Evolutionary conservation across 2,888 invertebrate species (phyloP).

Genomic region (Hedychridium roseum): DNA sequence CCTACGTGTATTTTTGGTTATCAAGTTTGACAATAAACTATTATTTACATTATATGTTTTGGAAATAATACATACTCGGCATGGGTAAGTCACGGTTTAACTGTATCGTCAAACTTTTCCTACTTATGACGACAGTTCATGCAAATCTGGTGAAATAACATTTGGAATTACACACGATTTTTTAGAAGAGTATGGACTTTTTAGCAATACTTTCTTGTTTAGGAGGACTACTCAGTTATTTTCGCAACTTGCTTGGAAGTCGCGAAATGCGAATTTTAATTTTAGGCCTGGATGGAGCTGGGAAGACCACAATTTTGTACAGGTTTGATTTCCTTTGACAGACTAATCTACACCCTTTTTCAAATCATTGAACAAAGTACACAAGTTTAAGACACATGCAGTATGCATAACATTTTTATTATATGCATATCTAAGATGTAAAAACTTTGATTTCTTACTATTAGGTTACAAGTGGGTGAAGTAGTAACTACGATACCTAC

Average conservation of each 20-base stretch:
- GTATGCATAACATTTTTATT: conserved; percentile 3
- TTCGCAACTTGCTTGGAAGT: conserved; percentile 92
- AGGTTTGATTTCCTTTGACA: conserved; percentile 63
- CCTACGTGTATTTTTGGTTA: conserved; percentile 28
- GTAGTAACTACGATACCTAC: conserved; percentile 98
- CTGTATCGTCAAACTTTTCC: neutral
- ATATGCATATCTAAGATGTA: conserved; percentile 4
- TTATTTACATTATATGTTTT: conserved; percentile 43
- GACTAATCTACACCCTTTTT: conserved; percentile 4
- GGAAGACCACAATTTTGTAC: conserved; percentile 98
- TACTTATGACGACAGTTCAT: neutral
- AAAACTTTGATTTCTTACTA: too few relatives aligned
- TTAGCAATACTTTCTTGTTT: too few relatives aligned
- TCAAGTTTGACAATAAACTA: conserved; percentile 40
- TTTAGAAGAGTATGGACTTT: too few relatives aligned
- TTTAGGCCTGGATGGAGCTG: conserved; percentile 97
- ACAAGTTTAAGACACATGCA: too few relatives aligned
- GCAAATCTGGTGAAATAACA: conserved; percentile 1
- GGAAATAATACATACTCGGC: conserved; percentile 36
- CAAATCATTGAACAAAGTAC: too few relatives aligned
- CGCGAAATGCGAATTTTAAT: conserved; percentile 98
- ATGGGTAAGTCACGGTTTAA: conserved; percentile 44
- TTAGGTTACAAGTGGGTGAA: conserved; percentile 93
- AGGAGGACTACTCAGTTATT: conserved; percentile 97
- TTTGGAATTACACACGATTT: conserved; percentile 1